These are phyloP conservation scores for Bombus huntii DNA, from an alignment of 1,140 invertebrate species.

Conservation along the genomic window DNA sequence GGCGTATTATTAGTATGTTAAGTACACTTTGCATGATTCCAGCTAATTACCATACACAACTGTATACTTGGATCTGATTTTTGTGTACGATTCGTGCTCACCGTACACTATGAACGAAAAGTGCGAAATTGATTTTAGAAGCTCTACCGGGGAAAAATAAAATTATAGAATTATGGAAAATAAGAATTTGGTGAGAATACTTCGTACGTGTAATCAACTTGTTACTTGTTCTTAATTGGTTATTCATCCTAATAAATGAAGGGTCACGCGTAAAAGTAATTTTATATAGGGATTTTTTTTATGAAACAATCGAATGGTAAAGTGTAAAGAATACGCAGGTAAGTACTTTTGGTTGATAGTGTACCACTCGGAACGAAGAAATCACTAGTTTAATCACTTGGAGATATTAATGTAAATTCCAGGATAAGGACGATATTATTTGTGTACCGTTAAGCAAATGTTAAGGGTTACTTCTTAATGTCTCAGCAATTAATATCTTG, in stretches of 20 bases:
- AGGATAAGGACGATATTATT: background rate
- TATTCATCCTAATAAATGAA: background rate
- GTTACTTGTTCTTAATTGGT: background rate
- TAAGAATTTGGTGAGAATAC: background rate
- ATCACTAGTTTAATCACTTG: background rate
- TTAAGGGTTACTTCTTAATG: background rate
- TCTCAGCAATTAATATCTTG: background rate
- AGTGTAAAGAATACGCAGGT: background rate
- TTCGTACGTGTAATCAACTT: background rate
- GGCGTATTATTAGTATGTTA: slow-evolving; percentile 11
- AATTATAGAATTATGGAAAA: too few relatives aligned
- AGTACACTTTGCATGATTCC: background rate
- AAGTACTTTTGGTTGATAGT: background rate
- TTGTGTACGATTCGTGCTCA: background rate
- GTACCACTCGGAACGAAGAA: background rate
- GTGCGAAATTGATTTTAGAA: background rate
- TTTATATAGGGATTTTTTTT: background rate
- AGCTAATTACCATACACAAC: background rate
- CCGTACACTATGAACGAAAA: background rate
- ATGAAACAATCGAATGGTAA: background rate
- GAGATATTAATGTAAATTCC: background rate
- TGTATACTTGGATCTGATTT: background rate
- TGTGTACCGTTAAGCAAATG: background rate
- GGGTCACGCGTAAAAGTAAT: background rate
- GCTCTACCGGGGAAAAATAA: background rate